Evolutionary conservation across 2,113 vertebrate genomes (phyloP), one percentile per base, ranked within the genome.

Genomic region (Crypturellus undulatus): DNA sequence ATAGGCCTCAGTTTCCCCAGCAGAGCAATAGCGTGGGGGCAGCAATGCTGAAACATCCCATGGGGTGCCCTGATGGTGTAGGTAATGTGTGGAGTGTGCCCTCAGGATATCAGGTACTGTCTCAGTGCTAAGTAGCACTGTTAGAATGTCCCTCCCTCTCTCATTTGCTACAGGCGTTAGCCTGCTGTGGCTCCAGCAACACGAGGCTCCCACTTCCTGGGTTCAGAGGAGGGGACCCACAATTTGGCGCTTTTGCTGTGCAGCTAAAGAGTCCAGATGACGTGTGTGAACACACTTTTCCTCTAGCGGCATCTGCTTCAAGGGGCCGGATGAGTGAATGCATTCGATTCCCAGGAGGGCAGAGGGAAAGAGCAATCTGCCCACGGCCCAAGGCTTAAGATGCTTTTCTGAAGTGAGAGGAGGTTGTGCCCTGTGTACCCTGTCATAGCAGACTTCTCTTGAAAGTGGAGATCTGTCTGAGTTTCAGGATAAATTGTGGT

Each of bases 1-100:
- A 69, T 69, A 80, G 90, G 70, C 72, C 90, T 94, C 93, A 93
- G 91, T 94, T 96, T 94, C 89, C 84, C 84, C 40, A 63, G 22
- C 42, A 75, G 32, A 64, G 52, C 36, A 59, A 49, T 47, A 79
- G n/a, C 1, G 3, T 5, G 15, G 52, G 6, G 5, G 3, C 71
- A 34, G 22, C 69, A 86, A 49, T 63, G 43, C 32, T 70, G 47
- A 68, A 91, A 69, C 87, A 40, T 6, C 62, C 70, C 43, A 14
- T 6, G 47, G 42, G 42, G 5, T 15, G 0, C 69, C 88, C 65
- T 54, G 68, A 62, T 76, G 67, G 20, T 65, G 81, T 73, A 4
- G 17, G 68, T 73, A 76, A 67, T 56, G 36, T 90, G 92, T 96
- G 28, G 54, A 0, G 2, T 54, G 71, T 49, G 40, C 47, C 71